Conservation (phyloP, 2,113 vertebrate species). For the Dipodomys stephensi region DNA sequence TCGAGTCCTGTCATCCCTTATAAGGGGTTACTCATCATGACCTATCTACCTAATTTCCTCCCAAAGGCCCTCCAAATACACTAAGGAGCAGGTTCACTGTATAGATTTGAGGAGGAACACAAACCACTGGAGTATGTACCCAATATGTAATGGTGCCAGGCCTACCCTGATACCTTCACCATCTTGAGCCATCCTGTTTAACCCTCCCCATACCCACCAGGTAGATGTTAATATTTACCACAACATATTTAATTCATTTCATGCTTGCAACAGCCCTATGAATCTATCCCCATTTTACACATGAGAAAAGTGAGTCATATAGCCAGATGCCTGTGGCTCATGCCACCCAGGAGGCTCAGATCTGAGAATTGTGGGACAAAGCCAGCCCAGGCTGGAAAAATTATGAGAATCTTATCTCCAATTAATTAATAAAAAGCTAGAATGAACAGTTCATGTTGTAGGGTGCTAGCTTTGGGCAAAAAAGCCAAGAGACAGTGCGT, state of each 20-base stretch:
- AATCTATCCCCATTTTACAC: neutral
- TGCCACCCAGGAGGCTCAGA: no score
- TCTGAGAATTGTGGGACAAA: no score
- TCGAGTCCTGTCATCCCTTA: neutral
- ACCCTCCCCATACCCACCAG: neutral
- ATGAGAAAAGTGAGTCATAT: neutral
- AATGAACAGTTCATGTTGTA: no score
- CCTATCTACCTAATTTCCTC: neutral
- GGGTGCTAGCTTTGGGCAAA: no score
- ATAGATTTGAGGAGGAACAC: neutral
- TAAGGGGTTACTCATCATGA: neutral
- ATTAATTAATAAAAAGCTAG: no score
- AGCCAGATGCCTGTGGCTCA: neutral
- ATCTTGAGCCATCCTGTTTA: neutral
- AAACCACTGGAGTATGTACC: neutral
- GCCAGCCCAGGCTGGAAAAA: no score
- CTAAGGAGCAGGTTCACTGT: neutral
- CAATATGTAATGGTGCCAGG: neutral
- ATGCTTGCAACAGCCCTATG: neutral
- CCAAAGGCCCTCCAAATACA: neutral
- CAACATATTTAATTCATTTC: neutral
- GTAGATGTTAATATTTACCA: neutral
- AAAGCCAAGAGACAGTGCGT: no score
- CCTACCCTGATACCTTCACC: neutral
- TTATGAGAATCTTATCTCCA: no score